Evolutionary conservation across 2,888 invertebrate species (phyloP).

Genomic region (Drosophila algonquin): DNA sequence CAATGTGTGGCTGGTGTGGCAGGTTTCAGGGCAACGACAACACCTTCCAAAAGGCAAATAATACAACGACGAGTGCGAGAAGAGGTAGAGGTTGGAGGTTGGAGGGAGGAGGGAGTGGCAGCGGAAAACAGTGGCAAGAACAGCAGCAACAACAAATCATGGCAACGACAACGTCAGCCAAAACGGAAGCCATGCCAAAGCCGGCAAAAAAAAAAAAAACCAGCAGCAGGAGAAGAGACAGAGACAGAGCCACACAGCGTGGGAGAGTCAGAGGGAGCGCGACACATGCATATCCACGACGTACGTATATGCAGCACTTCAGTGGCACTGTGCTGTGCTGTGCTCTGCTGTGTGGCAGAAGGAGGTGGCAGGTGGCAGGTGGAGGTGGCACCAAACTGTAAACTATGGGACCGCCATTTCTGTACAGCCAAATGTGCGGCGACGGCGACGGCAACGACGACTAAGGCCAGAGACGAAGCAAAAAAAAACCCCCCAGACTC

Average conservation of each 20-base stretch:
- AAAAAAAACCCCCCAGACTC: constrained; percentile 38
- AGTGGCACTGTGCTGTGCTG: not conserved
- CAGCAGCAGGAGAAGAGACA: constrained; percentile 15
- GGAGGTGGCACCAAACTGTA: constrained; percentile 61
- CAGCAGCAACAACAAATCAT: constrained; percentile 46
- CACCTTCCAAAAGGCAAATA: constrained; percentile 36
- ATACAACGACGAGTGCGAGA: not conserved
- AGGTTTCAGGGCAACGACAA: constrained; percentile 32
- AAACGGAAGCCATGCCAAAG: constrained; percentile 76
- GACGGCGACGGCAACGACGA: constrained; percentile 56
- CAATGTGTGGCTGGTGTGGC: constrained; percentile 27
- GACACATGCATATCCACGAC: constrained; percentile 5
- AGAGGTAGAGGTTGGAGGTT: not conserved
- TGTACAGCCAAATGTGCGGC: constrained; percentile 73
- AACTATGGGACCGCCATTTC: constrained; percentile 72
- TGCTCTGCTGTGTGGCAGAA: not conserved
- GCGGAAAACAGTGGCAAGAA: constrained; percentile 41
- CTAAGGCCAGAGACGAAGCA: constrained; percentile 67
- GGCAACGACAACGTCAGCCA: constrained; percentile 53
- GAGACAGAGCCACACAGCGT: constrained; percentile 1
- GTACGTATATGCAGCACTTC: not conserved
- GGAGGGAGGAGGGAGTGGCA: not conserved
- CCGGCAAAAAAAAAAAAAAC: constrained; percentile 40
- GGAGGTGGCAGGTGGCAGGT: not conserved
- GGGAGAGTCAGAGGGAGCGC: constrained; percentile 4